phyloP scores from a whole-genome alignment of 2,888 invertebrate genomes.

The Micropterix aruncella region DNA sequence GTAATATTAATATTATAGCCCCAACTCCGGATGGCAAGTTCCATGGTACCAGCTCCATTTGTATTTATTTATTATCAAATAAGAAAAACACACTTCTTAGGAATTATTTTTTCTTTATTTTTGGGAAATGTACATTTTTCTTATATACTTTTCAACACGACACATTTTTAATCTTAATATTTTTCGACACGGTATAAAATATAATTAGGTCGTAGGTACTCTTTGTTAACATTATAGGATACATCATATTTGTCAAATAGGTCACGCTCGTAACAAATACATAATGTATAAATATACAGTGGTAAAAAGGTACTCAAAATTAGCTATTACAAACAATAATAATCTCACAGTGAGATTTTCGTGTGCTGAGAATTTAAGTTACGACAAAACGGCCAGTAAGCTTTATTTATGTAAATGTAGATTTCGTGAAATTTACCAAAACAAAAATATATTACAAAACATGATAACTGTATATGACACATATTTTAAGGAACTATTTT shows the following conservation, averaged over 20 bases:
- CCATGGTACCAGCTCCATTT: too few relatives aligned
- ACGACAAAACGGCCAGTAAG: too few relatives aligned
- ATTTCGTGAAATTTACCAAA: too few relatives aligned
- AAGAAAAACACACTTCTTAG: too few relatives aligned
- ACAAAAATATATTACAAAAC: too few relatives aligned
- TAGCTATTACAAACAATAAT: slow-evolving; percentile 1
- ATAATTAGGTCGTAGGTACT: not conserved
- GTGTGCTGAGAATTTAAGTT: too few relatives aligned
- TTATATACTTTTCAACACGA: slow-evolving; percentile 1
- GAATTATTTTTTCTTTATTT: not conserved
- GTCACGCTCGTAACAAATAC: not conserved
- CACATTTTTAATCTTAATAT: not conserved
- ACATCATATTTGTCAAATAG: not conserved
- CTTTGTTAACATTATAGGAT: not conserved
- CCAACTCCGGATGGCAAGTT: too few relatives aligned
- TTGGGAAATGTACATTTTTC: not conserved
- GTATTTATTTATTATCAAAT: too few relatives aligned
- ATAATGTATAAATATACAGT: not conserved
- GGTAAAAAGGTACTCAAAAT: not conserved
- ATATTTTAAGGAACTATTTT: not conserved
- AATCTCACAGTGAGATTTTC: not conserved
- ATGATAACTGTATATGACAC: not conserved
- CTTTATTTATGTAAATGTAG: too few relatives aligned
- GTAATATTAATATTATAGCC: too few relatives aligned
- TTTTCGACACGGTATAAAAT: not conserved